Evolutionary conservation across 2,113 vertebrate species (phyloP), one percentile per base, ranked within the genome.

Genomic region (Conger conger): DNA sequence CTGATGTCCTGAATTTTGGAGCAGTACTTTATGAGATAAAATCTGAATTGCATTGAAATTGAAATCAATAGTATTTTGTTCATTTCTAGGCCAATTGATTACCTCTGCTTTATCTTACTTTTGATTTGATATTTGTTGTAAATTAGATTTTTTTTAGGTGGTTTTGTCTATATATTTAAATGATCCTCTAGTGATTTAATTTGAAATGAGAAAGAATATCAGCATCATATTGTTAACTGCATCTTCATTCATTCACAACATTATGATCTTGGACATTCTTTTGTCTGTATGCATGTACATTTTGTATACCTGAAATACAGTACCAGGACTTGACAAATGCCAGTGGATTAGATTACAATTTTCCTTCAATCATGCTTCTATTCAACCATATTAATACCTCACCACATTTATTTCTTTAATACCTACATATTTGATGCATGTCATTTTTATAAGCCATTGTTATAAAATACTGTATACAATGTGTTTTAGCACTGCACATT

Each of bases 391-490:
- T 20, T 68, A 85, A 83, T 87, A 89, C 90, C 92, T 92, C 1
- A 87, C 89, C 83, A 92, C 87, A 89, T 91, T 91, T 90, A 88
- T 91, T 93, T 89, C 87, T 84, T 83, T 90, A 88, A 88, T 90
- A 93, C 94, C 93, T 91, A 88, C 90, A 92, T 89, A 88, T 88
- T 92, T 89, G 91, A 63, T 63, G 6, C 84, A 92, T 94, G 92
- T 92, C 87, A 88, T 89, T 90, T 88, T 90, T 93, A n/a, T n/a
- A n/a, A n/a, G n/a, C n/a, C n/a, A n/a, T 93, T 92, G 92, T 93
- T 90, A 93, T 93, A 92, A 93, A 93, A 40, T 63, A 27, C 18
- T 63, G 92, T 90, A 94, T 93, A 93, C 90, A 91, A 91, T 89
- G 83, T 89, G 83, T 89, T 93, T 88, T 78, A 87, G 86, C 84